phyloP scores from a whole-genome alignment of 2,113 vertebrate species.

The Probosciger aterrimus region DNA sequence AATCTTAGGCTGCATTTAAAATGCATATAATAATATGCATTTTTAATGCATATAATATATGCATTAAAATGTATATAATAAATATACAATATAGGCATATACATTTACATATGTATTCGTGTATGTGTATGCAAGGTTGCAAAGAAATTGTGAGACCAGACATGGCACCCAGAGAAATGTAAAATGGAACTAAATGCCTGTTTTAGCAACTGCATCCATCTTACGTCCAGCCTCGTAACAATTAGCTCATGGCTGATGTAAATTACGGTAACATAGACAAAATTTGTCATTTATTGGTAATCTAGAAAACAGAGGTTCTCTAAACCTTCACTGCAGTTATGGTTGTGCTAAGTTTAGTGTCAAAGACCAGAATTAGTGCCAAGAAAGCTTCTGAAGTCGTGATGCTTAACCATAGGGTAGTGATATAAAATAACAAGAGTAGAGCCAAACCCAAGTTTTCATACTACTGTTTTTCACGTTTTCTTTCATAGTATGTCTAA shows the following conservation, averaged over 20 bases:
- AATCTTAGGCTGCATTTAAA: not conserved
- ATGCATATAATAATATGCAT: rapidly evolving
- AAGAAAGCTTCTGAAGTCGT: not conserved
- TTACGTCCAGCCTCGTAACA: not conserved
- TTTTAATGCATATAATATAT: too few relatives aligned
- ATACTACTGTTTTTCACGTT: not conserved
- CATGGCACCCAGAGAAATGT: not conserved
- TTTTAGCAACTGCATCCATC: not conserved
- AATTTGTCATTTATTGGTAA: not conserved
- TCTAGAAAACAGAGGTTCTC: not conserved
- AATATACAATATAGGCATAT: not conserved
- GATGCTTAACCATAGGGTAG: not conserved
- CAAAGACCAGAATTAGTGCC: not conserved
- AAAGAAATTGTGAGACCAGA: not conserved
- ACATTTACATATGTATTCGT: not conserved
- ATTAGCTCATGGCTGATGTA: not conserved
- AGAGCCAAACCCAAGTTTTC: not conserved
- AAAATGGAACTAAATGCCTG: not conserved
- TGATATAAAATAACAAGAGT: not conserved
- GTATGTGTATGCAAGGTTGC: not conserved
- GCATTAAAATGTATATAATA: rapidly evolving
- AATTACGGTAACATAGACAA: not conserved
- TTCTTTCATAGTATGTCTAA: not conserved
- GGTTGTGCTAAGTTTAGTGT: not conserved
- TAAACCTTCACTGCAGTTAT: not conserved